These are phyloP conservation scores for Dasypogon diadema DNA, from an alignment of 2,888 invertebrate genomes.

Conservation along the genomic window DNA sequence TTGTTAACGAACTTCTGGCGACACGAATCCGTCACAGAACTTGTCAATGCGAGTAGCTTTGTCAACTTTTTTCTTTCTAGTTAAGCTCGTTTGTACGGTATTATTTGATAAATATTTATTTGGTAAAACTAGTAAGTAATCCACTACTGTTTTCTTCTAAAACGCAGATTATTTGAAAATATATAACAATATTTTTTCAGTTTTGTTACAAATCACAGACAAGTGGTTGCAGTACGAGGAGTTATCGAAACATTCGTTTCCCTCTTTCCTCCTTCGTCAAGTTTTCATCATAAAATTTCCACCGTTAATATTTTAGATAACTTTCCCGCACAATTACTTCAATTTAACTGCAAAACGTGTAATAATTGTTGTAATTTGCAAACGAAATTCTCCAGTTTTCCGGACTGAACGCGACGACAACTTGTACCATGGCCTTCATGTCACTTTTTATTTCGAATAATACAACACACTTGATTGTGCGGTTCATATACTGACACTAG, in stretches of 20 bases:
- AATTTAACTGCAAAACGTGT: conserved; percentile 7
- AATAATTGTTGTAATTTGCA: neutral
- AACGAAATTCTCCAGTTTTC: conserved; percentile 43
- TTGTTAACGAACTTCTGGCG: conserved; percentile 41
- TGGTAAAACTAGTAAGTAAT: neutral
- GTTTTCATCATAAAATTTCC: conserved; percentile 4
- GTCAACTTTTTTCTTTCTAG: conserved; percentile 14
- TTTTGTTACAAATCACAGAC: conserved; percentile 36
- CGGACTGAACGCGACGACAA: conserved; percentile 55
- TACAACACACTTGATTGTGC: conserved; percentile 42
- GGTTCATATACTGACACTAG: conserved; percentile 32
- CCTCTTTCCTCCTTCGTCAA: conserved; percentile 4
- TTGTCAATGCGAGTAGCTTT: conserved; percentile 36
- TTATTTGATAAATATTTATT: neutral
- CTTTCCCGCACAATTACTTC: conserved; percentile 9
- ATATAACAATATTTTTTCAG: conserved; percentile 11
- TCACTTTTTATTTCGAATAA: conserved; percentile 56
- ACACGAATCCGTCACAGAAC: conserved; percentile 45
- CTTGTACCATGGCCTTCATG: conserved; percentile 60
- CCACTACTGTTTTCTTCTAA: neutral
- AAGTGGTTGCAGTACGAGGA: conserved; percentile 33
- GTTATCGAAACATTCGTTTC: conserved; percentile 3
- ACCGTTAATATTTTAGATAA: neutral
- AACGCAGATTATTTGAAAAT: conserved; percentile 3
- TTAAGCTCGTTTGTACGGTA: neutral